Evolutionary conservation across 2,797 vertebrate species (phyloP).

Genomic region (Clarias platycephalus): DNA sequence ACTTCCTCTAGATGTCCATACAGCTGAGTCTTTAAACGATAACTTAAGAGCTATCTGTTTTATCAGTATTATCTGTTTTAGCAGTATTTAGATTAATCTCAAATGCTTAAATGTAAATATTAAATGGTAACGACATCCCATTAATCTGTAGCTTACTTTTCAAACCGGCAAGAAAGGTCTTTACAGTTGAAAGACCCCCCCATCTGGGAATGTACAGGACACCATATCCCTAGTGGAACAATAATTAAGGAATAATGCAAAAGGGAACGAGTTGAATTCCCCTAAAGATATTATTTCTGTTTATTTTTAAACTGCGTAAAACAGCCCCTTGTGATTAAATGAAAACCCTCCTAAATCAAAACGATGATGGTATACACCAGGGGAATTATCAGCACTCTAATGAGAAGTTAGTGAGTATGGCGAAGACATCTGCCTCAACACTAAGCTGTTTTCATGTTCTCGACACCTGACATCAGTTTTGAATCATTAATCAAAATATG

Average conservation of each 20-base stretch:
- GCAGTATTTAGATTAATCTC: too few relatives aligned
- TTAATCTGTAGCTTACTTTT: neutral
- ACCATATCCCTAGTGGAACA: neutral
- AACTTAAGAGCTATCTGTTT: too few relatives aligned
- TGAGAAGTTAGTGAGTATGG: constrained; percentile 15
- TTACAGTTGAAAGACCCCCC: neutral
- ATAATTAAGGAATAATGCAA: constrained; percentile 18
- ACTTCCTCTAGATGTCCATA: too few relatives aligned
- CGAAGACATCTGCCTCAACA: constrained; percentile 5
- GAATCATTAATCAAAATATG: constrained; percentile 11
- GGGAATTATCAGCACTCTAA: neutral
- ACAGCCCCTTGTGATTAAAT: constrained; percentile 14
- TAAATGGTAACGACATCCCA: neutral
- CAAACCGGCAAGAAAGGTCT: neutral
- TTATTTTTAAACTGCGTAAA: constrained; percentile 7
- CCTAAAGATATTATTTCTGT: constrained; percentile 3
- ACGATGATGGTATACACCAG: constrained; percentile 8
- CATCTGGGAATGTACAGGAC: neutral
- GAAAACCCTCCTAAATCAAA: neutral
- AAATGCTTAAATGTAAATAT: too few relatives aligned
- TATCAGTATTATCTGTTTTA: too few relatives aligned
- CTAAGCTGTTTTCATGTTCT: neutral
- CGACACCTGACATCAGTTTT: neutral
- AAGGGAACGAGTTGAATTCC: constrained; percentile 8
- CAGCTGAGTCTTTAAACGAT: too few relatives aligned